Evolutionary conservation across 2,888 invertebrate species (phyloP).

Genomic region (Nemotelus pantherinus): DNA sequence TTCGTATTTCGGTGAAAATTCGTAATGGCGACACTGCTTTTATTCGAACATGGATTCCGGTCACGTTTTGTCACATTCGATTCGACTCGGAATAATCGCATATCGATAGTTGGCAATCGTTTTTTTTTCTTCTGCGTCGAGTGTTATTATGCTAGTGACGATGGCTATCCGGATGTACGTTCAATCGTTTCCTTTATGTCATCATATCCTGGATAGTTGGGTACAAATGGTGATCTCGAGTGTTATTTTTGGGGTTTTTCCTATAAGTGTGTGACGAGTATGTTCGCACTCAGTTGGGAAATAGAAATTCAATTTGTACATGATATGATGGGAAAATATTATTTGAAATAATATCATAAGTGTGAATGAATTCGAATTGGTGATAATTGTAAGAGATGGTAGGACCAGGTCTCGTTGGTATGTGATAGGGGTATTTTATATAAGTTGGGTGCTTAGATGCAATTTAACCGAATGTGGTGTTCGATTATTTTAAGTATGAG

Average conservation of each 20-base stretch:
- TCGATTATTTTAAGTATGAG: too few relatives aligned
- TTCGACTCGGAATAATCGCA: conserved; percentile 5
- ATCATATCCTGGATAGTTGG: neutral
- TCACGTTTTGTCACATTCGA: conserved; percentile 29
- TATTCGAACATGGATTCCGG: conserved; percentile 19
- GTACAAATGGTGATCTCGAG: too few relatives aligned
- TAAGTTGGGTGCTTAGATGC: too few relatives aligned
- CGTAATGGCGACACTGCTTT: neutral
- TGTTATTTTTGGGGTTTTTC: neutral
- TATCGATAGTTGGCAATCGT: neutral
- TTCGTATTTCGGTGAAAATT: neutral
- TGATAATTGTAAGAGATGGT: too few relatives aligned
- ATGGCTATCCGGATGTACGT: conserved; percentile 14
- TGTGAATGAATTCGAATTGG: too few relatives aligned
- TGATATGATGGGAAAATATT: neutral
- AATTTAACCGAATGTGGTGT: too few relatives aligned
- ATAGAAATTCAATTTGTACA: conserved; percentile 22
- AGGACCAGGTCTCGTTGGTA: too few relatives aligned
- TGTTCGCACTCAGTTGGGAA: neutral
- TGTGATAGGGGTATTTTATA: too few relatives aligned
- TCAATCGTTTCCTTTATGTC: conserved; percentile 22
- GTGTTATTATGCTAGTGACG: neutral
- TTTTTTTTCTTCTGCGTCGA: conserved; percentile 4
- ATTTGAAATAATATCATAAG: neutral
- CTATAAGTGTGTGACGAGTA: neutral